Percentiles rank a stretch among this genome's conserved stretches.
Conservation (phyloP, 2,797 vertebrate genomes). For the Oreochromis grahami region DNA sequence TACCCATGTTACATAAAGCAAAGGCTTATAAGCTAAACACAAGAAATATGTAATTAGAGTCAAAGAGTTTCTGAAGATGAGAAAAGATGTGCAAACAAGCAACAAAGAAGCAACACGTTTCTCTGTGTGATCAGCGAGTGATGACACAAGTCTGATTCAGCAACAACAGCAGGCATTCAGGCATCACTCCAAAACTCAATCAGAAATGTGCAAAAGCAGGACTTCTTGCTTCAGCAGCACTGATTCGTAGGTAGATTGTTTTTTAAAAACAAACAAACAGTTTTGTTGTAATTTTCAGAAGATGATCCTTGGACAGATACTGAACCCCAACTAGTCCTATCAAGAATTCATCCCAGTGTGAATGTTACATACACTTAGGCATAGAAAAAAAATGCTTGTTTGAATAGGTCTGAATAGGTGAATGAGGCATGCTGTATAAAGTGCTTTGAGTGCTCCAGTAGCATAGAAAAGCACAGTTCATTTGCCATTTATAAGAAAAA, state of each 20-base stretch:
- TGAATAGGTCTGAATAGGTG: background rate
- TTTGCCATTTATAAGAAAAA: background rate
- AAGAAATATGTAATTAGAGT: background rate
- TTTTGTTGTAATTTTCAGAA: background rate
- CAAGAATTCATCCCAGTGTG: background rate
- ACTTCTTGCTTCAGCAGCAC: background rate
- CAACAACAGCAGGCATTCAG: background rate
- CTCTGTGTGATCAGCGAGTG: background rate
- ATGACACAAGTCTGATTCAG: constrained; percentile 17
- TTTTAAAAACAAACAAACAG: background rate
- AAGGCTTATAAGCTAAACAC: background rate
- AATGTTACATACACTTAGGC: background rate
- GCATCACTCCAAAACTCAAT: background rate
- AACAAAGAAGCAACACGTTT: background rate
- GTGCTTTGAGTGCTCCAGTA: background rate
- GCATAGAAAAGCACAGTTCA: background rate
- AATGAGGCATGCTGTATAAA: background rate
- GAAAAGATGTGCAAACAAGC: background rate
- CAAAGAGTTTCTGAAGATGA: background rate
- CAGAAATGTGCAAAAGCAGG: background rate
- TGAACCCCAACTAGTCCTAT: background rate
- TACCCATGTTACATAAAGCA: constrained; percentile 19
- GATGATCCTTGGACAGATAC: background rate
- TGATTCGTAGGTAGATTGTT: background rate
- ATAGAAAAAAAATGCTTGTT: background rate